Conservation (phyloP, 2,797 vertebrate species). For the Pyrrhura leucotis region DNA sequence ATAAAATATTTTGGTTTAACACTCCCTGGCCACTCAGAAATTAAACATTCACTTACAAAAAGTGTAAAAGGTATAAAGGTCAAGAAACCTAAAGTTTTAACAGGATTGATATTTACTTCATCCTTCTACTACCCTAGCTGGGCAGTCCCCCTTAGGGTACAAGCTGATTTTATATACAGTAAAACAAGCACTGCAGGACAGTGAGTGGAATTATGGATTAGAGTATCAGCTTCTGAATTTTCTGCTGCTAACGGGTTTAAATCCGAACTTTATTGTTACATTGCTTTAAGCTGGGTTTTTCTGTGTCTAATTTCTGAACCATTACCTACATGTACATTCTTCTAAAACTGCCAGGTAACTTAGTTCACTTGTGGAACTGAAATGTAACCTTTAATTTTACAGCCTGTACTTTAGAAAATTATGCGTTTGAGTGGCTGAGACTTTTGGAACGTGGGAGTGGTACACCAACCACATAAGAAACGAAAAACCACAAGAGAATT, state of each 20-base stretch:
- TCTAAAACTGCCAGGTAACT: slow-evolving; percentile 46
- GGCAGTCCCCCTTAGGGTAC: background rate
- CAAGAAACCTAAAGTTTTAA: slow-evolving; percentile 22
- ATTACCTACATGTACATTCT: background rate
- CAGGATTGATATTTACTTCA: background rate
- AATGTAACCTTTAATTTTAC: slow-evolving; percentile 61
- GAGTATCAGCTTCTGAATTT: background rate
- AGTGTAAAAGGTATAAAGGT: background rate
- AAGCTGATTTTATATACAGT: background rate
- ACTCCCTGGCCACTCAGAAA: background rate
- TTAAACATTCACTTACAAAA: background rate
- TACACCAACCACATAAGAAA: slow-evolving; percentile 48
- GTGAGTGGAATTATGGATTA: background rate
- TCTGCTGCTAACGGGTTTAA: background rate
- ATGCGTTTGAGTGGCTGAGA: slow-evolving; percentile 32
- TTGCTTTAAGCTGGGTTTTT: slow-evolving; percentile 10
- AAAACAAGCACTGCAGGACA: background rate
- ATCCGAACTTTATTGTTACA: background rate
- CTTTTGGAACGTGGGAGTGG: slow-evolving; percentile 58
- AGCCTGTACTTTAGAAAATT: slow-evolving; percentile 64
- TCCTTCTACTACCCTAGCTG: background rate
- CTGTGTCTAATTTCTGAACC: background rate
- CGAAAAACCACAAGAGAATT: slow-evolving; percentile 46
- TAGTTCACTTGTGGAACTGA: slow-evolving; percentile 18
- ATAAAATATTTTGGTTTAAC: background rate